Base-by-base conservation (phyloP, 53 echinoderm and acorn worm genomes). In the Holothuria leucospilota region DNA sequence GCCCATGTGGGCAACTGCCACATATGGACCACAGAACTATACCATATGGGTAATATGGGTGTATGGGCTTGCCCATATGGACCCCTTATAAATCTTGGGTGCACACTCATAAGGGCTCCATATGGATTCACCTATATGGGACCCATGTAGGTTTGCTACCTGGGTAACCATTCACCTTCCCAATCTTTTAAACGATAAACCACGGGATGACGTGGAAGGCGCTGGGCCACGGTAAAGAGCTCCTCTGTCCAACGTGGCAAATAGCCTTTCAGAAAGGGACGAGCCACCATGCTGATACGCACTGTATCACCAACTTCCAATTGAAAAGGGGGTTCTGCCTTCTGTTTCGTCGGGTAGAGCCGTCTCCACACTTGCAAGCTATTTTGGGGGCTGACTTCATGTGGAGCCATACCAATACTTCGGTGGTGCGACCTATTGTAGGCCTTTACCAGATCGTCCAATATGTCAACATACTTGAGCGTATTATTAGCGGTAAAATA, bases 221-320 rank as follows among this genome's bases (percentile, higher is more conserved):
- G 34, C 34, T 21, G 68, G 24, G 61, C 59, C 15, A 88, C 23
- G 34, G 88, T 88, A 18, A 88, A 88, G 21, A 88, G 68, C 71
- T 88, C 88, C n/a, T 88, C 82, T 13, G 88, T 82, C 88, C 88
- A 88, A 38, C 71, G 68, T 13, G 88, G 58, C 26, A 82, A 29
- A n/a, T 82, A 88, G n/a, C 88, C 82, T 49, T 88, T 88, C 12
- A 59, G 78, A 67, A 87, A 87, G 6, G 87, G 80, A 29, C 68
- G 87, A 20, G 80, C 62, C 1, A 24, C 38, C 87, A 87, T 87
- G 27, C 52, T 65, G 51, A 79, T 70, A 7, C 61, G 24, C 11
- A 86, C 73, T 11, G 24, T 34, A 38, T 74, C 86, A 21, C 73
- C 40, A 10, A 69, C 27, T 9, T 70, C 8, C n/a, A 85, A 86